Base-by-base conservation (phyloP, 2,888 invertebrate genomes). In the Pandemis cinnamomeana region DNA sequence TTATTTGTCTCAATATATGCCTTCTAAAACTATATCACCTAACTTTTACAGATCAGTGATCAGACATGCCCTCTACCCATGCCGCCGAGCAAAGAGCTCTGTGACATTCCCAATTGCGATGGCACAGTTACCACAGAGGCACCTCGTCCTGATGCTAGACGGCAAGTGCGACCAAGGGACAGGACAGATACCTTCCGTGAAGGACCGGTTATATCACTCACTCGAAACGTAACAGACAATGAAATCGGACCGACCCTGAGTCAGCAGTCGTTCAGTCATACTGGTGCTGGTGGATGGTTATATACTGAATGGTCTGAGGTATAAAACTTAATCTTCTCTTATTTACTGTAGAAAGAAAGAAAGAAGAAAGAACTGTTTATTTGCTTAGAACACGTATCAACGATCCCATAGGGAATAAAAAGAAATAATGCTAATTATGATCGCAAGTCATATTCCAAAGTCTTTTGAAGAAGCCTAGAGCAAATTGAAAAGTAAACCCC, bases 231-330 rank as follows among this genome's bases (percentile, higher is more conserved):
- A 13, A 86, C 89, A 15, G 90, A 90, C 1, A 90, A 87, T 48
- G 91, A 90, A 64, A 79, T 87, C 13, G 83, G 84, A 8, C 82
- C 89, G 0, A 85, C 86, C 2, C 81, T 86, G 36, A 86, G 88
- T 55, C 86, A 89, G 0, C 86, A 89, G 0, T 85, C 86, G 13
- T 94, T 87, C 75, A 90, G 85, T 67, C 91, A 87, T 75, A 92
- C 86, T 70, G 92, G 89, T 15, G 87, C 87, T 60, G 93, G 91
- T 11, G 94, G 95, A 66, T 95, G 95, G 95, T 87, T 95, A 51
- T 95, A 95, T 78, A 95, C 95, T 0, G 95, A 95, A 46, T 95
- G 95, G 95, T 94, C 95, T 44, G 92, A 95, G 88, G 95, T 95
- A 81, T 46, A 55, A 5, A 5, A 46, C 46, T 44, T 11, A 46